phyloP scores from a whole-genome alignment of 2,797 vertebrate species.

The Anomalospiza imberbis region DNA sequence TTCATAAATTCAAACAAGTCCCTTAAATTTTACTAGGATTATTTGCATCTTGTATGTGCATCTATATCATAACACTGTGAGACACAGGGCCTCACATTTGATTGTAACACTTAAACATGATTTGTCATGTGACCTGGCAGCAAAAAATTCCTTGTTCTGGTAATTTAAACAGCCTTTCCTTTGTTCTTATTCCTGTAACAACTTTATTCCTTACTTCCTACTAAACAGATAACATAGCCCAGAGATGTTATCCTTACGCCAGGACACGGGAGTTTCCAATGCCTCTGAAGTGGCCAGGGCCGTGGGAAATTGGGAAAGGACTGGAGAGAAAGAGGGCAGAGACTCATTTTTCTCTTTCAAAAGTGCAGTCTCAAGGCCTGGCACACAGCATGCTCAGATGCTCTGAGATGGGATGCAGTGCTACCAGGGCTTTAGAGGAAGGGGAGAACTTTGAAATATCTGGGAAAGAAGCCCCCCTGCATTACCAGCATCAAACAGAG shows the following conservation, averaged over 20 bases:
- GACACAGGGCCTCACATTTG: not conserved
- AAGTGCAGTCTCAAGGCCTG: not conserved
- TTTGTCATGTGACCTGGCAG: not conserved
- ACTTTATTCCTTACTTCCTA: not conserved
- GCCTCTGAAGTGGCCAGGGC: not conserved
- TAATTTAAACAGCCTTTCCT: not conserved
- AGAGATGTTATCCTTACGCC: not conserved
- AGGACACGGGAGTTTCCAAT: not conserved
- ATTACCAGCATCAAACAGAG: not conserved
- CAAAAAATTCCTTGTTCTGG: not conserved
- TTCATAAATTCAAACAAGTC: not conserved
- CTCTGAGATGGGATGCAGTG: not conserved
- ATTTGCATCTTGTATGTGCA: not conserved
- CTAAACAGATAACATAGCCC: not conserved
- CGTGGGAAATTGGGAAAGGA: not conserved
- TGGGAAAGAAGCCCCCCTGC: not conserved
- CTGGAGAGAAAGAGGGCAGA: not conserved
- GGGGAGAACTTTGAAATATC: not conserved
- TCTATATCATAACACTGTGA: not conserved
- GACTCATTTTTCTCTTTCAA: not conserved
- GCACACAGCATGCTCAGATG: not conserved
- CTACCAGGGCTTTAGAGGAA: not conserved
- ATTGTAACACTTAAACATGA: not conserved
- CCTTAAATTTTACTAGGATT: not conserved
- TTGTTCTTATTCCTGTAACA: not conserved